Evolutionary conservation across 2,888 invertebrate species (phyloP).

Genomic region (Drosophila paracracens): DNA sequence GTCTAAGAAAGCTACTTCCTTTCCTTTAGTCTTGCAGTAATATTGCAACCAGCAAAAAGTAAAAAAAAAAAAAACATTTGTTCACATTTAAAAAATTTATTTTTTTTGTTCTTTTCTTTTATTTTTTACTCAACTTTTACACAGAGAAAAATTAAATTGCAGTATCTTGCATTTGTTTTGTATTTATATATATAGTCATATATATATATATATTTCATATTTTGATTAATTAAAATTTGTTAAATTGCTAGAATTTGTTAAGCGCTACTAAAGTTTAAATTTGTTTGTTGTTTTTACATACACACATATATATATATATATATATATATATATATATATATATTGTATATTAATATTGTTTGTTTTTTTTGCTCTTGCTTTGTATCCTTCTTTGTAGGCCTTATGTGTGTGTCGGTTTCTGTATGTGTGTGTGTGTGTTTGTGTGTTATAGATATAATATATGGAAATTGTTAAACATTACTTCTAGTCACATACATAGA

Average conservation of each 20-base stretch:
- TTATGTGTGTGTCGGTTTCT: constrained; percentile 10
- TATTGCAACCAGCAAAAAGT: neutral
- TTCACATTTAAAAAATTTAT: constrained; percentile 74
- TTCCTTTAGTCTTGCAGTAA: neutral
- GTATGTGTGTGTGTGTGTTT: constrained; percentile 4
- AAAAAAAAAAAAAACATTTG: neutral
- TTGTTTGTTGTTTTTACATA: constrained; percentile 70
- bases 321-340: constrained; percentile 23
- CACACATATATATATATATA: constrained; percentile 24
- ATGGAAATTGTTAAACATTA: constrained; percentile 70
- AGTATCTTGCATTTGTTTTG: constrained; percentile 66
- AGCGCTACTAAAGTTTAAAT: constrained; percentile 82
- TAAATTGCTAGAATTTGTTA: constrained; percentile 82
- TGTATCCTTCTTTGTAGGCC: constrained; percentile 23
- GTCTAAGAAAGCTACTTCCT: neutral
- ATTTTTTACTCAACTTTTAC: constrained; percentile 77
- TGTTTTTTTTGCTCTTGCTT: constrained; percentile 44
- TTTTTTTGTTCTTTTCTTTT: constrained; percentile 39
- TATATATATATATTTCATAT: constrained; percentile 54
- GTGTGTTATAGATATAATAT: constrained; percentile 37
- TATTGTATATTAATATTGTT: constrained; percentile 47
- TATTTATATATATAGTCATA: constrained; percentile 36
- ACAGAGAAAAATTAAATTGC: constrained; percentile 80
- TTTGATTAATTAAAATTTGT: constrained; percentile 81
- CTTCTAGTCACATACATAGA: constrained; percentile 43